Evolutionary conservation across 2,113 vertebrate species (phyloP), one percentile per base, ranked within the genome.

Genomic region (Eretmochelys imbricata): DNA sequence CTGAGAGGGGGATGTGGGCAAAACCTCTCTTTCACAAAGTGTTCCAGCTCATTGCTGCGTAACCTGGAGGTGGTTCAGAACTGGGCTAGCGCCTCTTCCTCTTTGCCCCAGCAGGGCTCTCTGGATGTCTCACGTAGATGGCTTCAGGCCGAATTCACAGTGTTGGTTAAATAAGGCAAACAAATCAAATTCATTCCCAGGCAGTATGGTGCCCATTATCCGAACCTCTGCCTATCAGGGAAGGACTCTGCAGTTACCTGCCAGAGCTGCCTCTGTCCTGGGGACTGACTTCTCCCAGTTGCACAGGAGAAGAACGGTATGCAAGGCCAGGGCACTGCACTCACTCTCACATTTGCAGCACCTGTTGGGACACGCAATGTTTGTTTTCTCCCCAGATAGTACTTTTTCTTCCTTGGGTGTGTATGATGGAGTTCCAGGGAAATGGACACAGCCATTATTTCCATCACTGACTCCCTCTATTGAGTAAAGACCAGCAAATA

Each of bases 81-180:
- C 35, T 1, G 1, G 22, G 6, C 57, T 27, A 2, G 22, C 1
- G 0, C 24, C 1, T 12, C 80, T 79, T 10, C 55, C 0, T 0
- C 49, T 38, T 31, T 13, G 3, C 1, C 75, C 10, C 51, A 11
- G 6, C 2, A 1, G 83, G 38, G 53, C 76, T 35, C 27, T 0
- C 0, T 12, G 38, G 38, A 11, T 8, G 2, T 27, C 1, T 1
- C 42, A 27, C 3, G 38, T 14, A 1, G 20, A 50, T 50, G 31
- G 4, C 55, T 50, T 42, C 42, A 50, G 20, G 54, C 83, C 17
- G 8, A 35, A 6, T 17, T 19, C 38, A 4, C 0, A 2, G 29
- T 12, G 16, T 38, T 3, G 31, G 19, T 1, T 57, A 53, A 29
- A 78, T 69, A 31, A 65, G 84, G 0, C 1, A 80, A 24, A 0